These are phyloP conservation scores for Fulmarus glacialis DNA, from an alignment of 2,113 vertebrate genomes.

Conservation along the genomic window DNA sequence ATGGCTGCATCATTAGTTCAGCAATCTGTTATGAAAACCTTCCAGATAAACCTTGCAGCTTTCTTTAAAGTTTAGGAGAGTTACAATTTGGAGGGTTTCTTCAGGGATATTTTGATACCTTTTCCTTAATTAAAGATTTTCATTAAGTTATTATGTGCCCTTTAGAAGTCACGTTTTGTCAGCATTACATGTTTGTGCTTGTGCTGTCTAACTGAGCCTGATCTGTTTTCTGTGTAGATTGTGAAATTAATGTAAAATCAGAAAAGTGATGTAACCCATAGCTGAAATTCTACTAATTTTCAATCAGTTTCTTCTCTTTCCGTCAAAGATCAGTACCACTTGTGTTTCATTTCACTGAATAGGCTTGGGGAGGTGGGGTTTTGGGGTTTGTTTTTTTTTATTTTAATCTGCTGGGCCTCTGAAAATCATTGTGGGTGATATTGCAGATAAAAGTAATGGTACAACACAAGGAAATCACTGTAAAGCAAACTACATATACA, in stretches of 20 bases:
- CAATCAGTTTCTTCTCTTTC: background rate
- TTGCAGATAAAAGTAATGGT: background rate
- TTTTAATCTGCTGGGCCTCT: background rate
- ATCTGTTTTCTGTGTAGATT: background rate
- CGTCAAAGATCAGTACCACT: background rate
- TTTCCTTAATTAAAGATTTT: background rate
- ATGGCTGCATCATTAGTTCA: background rate
- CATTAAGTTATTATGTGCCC: background rate
- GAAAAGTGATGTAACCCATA: background rate
- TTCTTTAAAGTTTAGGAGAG: background rate
- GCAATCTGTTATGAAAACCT: background rate
- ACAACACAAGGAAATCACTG: background rate
- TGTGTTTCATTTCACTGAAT: background rate
- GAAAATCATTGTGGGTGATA: background rate
- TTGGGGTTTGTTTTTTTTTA: background rate
- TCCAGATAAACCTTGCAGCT: background rate
- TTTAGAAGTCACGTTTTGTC: background rate
- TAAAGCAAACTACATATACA: background rate
- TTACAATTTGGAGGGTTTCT: background rate
- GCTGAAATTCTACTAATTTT: background rate
- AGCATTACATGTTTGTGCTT: background rate
- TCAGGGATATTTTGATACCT: background rate
- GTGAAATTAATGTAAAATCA: background rate
- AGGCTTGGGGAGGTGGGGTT: background rate
- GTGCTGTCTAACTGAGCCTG: background rate